Evolutionary conservation across 30 jellyfish, hydroid and myxozoan genomes (phyloP).

Genomic region (Aurelia aurita): DNA sequence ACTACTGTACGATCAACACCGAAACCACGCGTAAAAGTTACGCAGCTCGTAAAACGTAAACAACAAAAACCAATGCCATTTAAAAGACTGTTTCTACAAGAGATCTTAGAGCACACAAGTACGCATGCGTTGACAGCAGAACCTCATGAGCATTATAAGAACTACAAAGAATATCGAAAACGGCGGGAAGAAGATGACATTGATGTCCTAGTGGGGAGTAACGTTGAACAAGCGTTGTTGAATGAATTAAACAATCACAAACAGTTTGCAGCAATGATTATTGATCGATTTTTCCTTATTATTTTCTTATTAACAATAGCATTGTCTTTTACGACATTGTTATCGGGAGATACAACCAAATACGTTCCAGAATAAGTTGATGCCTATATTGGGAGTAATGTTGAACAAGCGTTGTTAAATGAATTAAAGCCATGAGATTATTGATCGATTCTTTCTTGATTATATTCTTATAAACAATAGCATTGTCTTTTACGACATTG

Average conservation of each 20-base stretch:
- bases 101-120: slow-evolving; percentile 59
- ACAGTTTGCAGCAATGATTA: slow-evolving; percentile 70
- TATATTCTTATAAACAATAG: slow-evolving; percentile 42
- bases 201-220: slow-evolving; percentile 68
- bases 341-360: slow-evolving; percentile 66
- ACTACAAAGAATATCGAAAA: slow-evolving; percentile 65
- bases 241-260: slow-evolving; percentile 58
- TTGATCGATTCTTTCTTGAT: slow-evolving; percentile 56
- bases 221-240: slow-evolving; percentile 53
- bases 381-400: slow-evolving; percentile 53
- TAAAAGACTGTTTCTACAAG: slow-evolving; percentile 38
- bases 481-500: slow-evolving; percentile 71
- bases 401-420: slow-evolving; percentile 47
- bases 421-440: slow-evolving; percentile 60
- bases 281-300: slow-evolving; percentile 59
- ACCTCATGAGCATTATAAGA: slow-evolving; percentile 67
- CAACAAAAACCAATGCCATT: slow-evolving; percentile 49
- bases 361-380: slow-evolving; percentile 35
- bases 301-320: slow-evolving; percentile 50
- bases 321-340: slow-evolving; percentile 63
- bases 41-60: slow-evolving; percentile 44
- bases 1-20: background rate
- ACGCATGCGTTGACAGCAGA: slow-evolving; percentile 83
- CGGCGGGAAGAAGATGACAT: slow-evolving; percentile 75
- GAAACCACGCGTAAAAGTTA: slow-evolving; percentile 58